Conservation (phyloP, 2,113 vertebrate species). For the Alligator sinensis region DNA sequence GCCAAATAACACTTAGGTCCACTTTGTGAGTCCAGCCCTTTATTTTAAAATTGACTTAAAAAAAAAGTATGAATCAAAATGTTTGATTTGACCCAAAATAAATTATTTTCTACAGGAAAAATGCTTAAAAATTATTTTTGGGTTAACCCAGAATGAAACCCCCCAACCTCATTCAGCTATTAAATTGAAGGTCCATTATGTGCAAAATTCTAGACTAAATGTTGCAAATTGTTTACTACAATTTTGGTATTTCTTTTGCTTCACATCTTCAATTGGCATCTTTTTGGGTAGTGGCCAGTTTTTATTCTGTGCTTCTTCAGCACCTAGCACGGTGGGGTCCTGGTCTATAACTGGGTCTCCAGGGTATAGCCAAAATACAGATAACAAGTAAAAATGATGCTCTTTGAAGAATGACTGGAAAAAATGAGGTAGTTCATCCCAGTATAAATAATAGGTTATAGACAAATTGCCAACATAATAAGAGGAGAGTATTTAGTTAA, state of each 20-base stretch:
- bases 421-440: not conserved
- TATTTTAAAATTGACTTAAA: not conserved
- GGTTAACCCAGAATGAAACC: not conserved
- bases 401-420: not conserved
- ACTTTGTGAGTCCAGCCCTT: not conserved
- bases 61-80: not conserved
- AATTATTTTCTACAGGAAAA: not conserved
- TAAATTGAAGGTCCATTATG: not conserved
- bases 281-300: not conserved
- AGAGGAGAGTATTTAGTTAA: not conserved
- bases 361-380: not conserved
- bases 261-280: not conserved
- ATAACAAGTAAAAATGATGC: not conserved
- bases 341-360: not conserved
- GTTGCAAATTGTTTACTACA: not conserved
- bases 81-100: not conserved
- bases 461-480: not conserved
- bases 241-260: not conserved
- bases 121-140: not conserved
- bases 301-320: not conserved
- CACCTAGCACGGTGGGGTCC: not conserved
- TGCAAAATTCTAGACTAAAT: slow-evolving; percentile 1
- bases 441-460: not conserved
- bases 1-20: not conserved
- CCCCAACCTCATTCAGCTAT: accelerated